phyloP scores from a whole-genome alignment of 1,140 invertebrate species.

The Pemphigus obesinymphae region DNA sequence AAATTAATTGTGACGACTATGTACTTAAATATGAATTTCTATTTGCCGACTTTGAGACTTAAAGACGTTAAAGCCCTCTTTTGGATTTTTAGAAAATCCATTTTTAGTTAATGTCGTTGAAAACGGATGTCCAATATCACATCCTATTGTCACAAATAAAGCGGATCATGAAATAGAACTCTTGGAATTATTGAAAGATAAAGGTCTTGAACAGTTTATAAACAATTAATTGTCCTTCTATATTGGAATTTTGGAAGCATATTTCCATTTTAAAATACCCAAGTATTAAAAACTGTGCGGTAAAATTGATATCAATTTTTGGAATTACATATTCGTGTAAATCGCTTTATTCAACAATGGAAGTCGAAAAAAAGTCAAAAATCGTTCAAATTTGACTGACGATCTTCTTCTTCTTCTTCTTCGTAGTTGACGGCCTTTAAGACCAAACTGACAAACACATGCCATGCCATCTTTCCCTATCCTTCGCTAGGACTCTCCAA shows the following conservation, averaged over 20 bases:
- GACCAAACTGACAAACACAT: background rate
- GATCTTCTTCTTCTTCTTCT: too few species aligned
- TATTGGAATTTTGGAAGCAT: background rate
- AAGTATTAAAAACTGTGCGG: too few species aligned
- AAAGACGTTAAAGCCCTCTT: background rate
- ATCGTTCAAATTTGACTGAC: background rate
- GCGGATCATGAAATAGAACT: background rate
- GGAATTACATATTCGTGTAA: too few species aligned
- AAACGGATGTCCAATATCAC: slow-evolving; percentile 2
- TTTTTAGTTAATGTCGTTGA: too few species aligned
- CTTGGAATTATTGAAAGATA: background rate
- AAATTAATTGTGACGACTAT: slow-evolving; percentile 9
- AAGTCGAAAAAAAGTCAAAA: background rate
- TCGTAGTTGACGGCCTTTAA: background rate
- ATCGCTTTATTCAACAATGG: background rate
- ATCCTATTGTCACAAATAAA: background rate
- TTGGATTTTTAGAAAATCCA: slow-evolving; percentile 20
- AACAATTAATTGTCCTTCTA: background rate
- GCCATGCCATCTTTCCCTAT: background rate
- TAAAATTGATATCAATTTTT: too few species aligned
- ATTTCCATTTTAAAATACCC: background rate
- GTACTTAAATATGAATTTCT: slow-evolving; percentile 6
- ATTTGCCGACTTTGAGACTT: background rate
- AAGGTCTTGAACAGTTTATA: background rate
- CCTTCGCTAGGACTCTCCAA: background rate